Percentiles rank a stretch among this genome's conserved stretches.
Evolutionary conservation across 2,797 vertebrate genomes (phyloP).

Genomic region (Atherinosoma microstoma): DNA sequence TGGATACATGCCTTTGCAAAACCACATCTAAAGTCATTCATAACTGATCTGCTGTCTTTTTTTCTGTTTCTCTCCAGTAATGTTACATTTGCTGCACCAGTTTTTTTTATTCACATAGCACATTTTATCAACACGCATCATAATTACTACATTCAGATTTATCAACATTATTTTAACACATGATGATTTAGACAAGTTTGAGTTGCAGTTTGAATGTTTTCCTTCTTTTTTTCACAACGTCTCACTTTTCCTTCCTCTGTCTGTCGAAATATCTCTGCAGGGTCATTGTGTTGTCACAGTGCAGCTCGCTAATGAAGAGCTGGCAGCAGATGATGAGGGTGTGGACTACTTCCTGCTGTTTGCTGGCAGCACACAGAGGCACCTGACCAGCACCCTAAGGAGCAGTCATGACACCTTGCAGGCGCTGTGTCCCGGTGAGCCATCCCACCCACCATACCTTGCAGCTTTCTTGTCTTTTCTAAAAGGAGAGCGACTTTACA

Average conservation of each 20-base stretch:
- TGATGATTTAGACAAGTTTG: not conserved
- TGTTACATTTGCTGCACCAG: not conserved
- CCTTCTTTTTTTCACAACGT: not conserved
- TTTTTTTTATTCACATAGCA: no score
- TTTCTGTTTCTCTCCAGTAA: not conserved
- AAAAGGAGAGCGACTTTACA: constrained; percentile 34
- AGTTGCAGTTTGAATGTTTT: not conserved
- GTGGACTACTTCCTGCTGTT: constrained; percentile 93
- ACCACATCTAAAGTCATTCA: not conserved
- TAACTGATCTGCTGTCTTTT: not conserved
- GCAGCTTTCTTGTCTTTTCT: constrained; percentile 7
- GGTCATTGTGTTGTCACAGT: constrained; percentile 93
- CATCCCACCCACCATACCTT: constrained; percentile 22
- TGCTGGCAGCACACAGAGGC: constrained; percentile 90
- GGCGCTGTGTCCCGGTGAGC: constrained; percentile 92
- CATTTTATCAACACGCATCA: not conserved
- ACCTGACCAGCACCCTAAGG: constrained; percentile 91
- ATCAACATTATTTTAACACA: not conserved
- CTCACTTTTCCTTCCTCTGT: not conserved
- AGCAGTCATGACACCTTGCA: constrained; percentile 89
- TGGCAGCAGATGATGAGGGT: constrained; percentile 83
- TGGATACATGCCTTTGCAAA: not conserved
- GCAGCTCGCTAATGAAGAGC: constrained; percentile 89
- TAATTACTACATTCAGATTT: not conserved
- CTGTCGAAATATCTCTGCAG: constrained; percentile 69